These are phyloP conservation scores for Procambarus virginalis DNA, from an alignment of 1,140 invertebrate genomes.

Conservation along the genomic window DNA sequence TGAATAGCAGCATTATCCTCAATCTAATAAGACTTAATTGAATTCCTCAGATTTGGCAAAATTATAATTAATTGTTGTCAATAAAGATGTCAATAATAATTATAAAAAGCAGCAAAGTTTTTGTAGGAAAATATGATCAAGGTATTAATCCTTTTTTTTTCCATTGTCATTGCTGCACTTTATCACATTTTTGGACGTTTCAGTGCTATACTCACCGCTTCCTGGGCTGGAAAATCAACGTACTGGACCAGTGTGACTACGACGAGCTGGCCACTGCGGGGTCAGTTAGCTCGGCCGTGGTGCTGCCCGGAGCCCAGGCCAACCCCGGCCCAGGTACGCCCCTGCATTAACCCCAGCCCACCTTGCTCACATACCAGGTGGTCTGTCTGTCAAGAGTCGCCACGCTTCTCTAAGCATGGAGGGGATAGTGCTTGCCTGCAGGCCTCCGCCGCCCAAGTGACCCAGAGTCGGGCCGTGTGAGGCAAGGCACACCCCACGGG, in stretches of 20 bases:
- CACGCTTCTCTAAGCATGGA: neutral
- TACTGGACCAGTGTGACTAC: slow-evolving; percentile 83
- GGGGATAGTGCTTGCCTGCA: neutral
- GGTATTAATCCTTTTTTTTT: too few relatives aligned
- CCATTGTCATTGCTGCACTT: too few relatives aligned
- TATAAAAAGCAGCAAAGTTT: too few relatives aligned
- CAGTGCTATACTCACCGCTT: slow-evolving; percentile 94
- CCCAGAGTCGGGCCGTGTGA: neutral
- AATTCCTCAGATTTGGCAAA: too few relatives aligned
- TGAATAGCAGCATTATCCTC: too few relatives aligned
- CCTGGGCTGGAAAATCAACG: slow-evolving; percentile 95
- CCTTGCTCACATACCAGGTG: neutral
- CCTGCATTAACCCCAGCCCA: slow-evolving; percentile 6
- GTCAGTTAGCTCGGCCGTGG: neutral
- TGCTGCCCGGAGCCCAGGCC: neutral
- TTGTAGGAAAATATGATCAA: too few relatives aligned
- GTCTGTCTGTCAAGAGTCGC: neutral
- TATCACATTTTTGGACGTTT: neutral
- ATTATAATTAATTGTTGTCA: too few relatives aligned
- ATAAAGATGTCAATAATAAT: too few relatives aligned
- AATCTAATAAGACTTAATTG: too few relatives aligned
- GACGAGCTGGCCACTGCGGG: slow-evolving; percentile 18
- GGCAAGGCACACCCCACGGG: too few relatives aligned
- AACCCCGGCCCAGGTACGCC: slow-evolving; percentile 12
- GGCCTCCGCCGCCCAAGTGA: neutral